phyloP scores from a whole-genome alignment of 2,888 invertebrate species.

The Phortica magna region DNA sequence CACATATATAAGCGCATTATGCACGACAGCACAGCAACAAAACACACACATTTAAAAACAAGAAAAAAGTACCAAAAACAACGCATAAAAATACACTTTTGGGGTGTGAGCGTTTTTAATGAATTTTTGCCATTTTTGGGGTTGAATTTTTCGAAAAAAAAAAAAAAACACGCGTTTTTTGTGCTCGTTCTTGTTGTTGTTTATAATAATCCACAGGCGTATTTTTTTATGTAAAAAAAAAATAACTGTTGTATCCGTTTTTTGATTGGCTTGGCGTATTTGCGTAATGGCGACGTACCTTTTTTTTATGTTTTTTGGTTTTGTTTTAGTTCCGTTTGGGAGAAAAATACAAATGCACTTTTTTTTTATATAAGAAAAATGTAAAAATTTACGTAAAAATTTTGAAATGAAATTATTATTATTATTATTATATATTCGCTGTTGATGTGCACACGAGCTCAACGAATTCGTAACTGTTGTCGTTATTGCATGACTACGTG shows the following conservation, averaged over 20 bases:
- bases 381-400: not conserved
- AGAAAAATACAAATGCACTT: no score
- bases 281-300: no score
- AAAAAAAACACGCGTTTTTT: no score
- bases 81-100: not conserved
- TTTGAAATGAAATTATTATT: not conserved
- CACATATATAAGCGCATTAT: constrained; percentile 3
- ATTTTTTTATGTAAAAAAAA: not conserved
- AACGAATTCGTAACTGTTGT: not conserved
- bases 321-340: no score
- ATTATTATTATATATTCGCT: not conserved
- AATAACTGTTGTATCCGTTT: not conserved
- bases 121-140: not conserved
- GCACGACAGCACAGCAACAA: not conserved
- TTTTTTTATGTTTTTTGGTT: no score
- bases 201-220: not conserved
- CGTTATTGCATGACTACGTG: not conserved
- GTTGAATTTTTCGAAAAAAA: no score
- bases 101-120: not conserved
- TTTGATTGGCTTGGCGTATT: not conserved
- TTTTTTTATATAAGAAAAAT: no score
- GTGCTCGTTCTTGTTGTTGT: no score
- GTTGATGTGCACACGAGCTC: not conserved
- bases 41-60: not conserved
- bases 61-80: constrained; percentile 16